A percentile compares a stretch with the other conserved stretches of the same genome.
Conservation (phyloP, 2,888 invertebrate genomes). For the Gibbula magus region DNA sequence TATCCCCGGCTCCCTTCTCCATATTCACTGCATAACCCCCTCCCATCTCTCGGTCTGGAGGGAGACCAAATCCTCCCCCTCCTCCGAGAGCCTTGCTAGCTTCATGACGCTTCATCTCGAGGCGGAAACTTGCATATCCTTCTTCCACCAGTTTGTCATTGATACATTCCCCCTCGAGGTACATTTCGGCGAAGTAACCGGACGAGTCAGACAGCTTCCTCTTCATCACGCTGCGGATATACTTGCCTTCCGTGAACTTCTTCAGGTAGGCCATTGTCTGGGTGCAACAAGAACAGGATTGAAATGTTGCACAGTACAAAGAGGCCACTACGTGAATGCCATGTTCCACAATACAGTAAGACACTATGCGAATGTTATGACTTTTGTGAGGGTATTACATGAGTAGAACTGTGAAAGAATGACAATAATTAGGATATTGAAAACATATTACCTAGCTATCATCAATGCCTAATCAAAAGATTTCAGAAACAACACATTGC, state of each 20-base stretch:
- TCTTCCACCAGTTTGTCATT: slow-evolving; percentile 56
- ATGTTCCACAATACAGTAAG: no score
- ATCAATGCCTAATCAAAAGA: no score
- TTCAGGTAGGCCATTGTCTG: slow-evolving; percentile 58
- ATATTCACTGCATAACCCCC: neutral
- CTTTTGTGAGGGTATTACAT: no score
- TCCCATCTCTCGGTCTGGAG: neutral
- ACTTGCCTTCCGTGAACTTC: slow-evolving; percentile 52
- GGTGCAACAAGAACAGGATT: slow-evolving; percentile 5
- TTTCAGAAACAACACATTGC: no score
- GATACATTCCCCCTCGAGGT: slow-evolving; percentile 47
- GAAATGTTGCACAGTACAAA: neutral
- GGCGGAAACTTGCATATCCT: slow-evolving; percentile 46
- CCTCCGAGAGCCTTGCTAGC: neutral
- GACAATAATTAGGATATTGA: no score
- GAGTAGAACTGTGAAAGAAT: no score
- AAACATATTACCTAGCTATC: no score
- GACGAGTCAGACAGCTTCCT: slow-evolving; percentile 53
- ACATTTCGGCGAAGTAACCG: slow-evolving; percentile 60
- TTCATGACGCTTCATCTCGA: neutral
- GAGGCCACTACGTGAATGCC: no score
- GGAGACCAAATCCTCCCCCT: slow-evolving; percentile 1
- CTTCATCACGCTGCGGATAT: slow-evolving; percentile 46
- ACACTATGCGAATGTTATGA: no score
- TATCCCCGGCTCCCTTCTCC: neutral